A percentile compares a stretch with the other conserved stretches of the same genome.
phyloP scores from a whole-genome alignment of 1,140 invertebrate species.

The Drosophila elegans region DNA sequence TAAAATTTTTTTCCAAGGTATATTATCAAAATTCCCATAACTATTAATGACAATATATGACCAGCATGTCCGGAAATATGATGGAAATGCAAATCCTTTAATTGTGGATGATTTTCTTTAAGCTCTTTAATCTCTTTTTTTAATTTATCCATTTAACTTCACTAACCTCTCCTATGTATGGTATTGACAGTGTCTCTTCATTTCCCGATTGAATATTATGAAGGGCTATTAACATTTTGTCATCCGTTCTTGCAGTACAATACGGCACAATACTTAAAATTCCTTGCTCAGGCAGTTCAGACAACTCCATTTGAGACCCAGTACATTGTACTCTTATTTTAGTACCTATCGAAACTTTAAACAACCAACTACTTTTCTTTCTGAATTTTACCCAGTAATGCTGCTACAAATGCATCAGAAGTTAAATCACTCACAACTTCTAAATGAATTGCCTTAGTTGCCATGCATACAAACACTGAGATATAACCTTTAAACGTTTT shows the following conservation, averaged over 20 bases:
- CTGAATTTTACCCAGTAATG: not conserved
- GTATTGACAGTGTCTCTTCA: conserved; percentile 1
- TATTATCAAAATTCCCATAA: not conserved
- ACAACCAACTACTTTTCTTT: no score
- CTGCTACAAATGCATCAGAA: not conserved
- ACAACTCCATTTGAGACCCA: not conserved
- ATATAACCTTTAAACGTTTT: no score
- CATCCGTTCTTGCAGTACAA: conserved; percentile 11
- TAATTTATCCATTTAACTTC: conserved; percentile 1
- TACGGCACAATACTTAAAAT: conserved; percentile 4
- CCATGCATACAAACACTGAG: no score
- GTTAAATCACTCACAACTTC: not conserved
- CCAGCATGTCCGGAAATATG: conserved; percentile 1
- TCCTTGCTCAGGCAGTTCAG: conserved; percentile 1
- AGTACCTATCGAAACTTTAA: not conserved
- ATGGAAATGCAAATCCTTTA: no score
- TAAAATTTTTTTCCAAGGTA: not conserved
- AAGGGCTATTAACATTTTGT: conserved; percentile 10
- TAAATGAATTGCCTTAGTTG: not conserved
- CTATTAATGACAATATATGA: not conserved
- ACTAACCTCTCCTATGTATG: conserved; percentile 8
- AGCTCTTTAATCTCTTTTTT: no score
- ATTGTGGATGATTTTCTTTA: no score
- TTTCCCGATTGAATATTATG: conserved; percentile 11
- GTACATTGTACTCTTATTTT: conserved; percentile 1